Evolutionary conservation across 2,888 invertebrate species (phyloP).

Genomic region (Tetrapedia diversipes): DNA sequence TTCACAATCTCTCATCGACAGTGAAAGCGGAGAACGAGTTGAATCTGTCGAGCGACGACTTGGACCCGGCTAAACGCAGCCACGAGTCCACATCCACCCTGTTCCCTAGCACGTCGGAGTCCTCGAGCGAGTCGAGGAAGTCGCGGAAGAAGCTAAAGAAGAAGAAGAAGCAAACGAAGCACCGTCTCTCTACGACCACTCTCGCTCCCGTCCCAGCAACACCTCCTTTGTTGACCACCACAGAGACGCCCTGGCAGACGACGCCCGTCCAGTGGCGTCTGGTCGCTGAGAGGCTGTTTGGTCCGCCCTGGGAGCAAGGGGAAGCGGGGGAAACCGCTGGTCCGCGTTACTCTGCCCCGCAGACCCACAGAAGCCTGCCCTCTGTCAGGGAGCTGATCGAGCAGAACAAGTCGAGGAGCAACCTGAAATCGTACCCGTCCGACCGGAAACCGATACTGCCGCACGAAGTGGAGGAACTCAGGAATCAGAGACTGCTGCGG

Average conservation of each 20-base stretch:
- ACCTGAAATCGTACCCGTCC: slow-evolving; percentile 60
- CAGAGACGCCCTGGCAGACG: slow-evolving; percentile 61
- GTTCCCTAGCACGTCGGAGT: slow-evolving; percentile 16
- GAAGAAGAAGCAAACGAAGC: slow-evolving; percentile 73
- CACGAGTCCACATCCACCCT: slow-evolving; percentile 47
- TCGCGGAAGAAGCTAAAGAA: slow-evolving; percentile 68
- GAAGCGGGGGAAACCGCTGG: slow-evolving; percentile 35
- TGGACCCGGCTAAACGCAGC: slow-evolving; percentile 66
- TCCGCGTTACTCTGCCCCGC: slow-evolving; percentile 58
- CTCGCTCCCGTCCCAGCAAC: slow-evolving; percentile 39
- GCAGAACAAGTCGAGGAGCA: slow-evolving; percentile 64
- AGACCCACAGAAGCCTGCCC: slow-evolving; percentile 53
- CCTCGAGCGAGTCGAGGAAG: slow-evolving; percentile 32
- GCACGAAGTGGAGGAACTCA: slow-evolving; percentile 64
- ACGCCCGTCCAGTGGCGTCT: slow-evolving; percentile 73
- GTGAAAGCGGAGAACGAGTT: slow-evolving; percentile 61
- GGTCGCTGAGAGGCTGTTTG: slow-evolving; percentile 72
- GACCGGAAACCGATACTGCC: slow-evolving; percentile 68
- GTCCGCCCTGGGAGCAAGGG: slow-evolving; percentile 64
- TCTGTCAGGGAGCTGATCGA: slow-evolving; percentile 57
- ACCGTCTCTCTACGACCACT: slow-evolving; percentile 45
- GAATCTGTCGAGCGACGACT: slow-evolving; percentile 39
- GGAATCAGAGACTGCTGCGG: slow-evolving; percentile 65
- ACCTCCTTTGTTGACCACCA: slow-evolving; percentile 57
- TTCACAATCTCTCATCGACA: slow-evolving; percentile 7